Conservation (phyloP, 2,888 invertebrate species). For the Plagodis pulveraria region DNA sequence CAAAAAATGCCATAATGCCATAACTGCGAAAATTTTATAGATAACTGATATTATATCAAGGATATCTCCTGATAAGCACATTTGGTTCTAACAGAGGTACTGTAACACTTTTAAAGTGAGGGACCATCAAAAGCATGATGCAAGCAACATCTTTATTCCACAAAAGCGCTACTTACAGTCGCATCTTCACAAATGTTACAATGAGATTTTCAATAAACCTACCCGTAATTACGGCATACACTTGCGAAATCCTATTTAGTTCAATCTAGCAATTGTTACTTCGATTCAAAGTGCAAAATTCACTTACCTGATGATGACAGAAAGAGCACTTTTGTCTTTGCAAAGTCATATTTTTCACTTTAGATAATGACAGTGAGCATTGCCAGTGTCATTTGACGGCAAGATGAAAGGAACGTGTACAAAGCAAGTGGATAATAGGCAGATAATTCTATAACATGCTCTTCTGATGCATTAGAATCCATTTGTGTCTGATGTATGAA, state of each 20-base stretch:
- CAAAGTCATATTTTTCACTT: conserved; percentile 53
- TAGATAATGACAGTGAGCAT: conserved; percentile 57
- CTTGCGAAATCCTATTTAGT: conserved; percentile 5
- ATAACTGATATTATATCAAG: no score
- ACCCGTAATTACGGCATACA: conserved; percentile 14
- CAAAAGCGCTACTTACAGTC: conserved; percentile 8
- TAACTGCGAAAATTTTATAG: no score
- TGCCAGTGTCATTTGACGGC: conserved; percentile 52
- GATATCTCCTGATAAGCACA: no score
- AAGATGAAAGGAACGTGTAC: conserved; percentile 68
- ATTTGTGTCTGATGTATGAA: conserved; percentile 54
- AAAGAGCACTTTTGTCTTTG: conserved; percentile 24
- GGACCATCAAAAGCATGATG: not conserved
- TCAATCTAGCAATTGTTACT: conserved; percentile 15
- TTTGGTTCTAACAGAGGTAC: not conserved
- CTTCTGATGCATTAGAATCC: conserved; percentile 70
- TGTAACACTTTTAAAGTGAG: not conserved
- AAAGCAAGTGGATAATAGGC: conserved; percentile 82
- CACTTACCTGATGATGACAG: conserved; percentile 19
- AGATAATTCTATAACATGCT: conserved; percentile 73
- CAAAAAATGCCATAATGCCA: no score
- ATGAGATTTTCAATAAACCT: conserved; percentile 4
- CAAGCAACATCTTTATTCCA: conserved; percentile 5
- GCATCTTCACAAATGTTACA: conserved; percentile 1
- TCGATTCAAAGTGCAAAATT: conserved; percentile 31